Evolutionary conservation across 2,797 vertebrate genomes (phyloP), one percentile per base, ranked within the genome.

Genomic region (Gymnoscopelus microlampas): DNA sequence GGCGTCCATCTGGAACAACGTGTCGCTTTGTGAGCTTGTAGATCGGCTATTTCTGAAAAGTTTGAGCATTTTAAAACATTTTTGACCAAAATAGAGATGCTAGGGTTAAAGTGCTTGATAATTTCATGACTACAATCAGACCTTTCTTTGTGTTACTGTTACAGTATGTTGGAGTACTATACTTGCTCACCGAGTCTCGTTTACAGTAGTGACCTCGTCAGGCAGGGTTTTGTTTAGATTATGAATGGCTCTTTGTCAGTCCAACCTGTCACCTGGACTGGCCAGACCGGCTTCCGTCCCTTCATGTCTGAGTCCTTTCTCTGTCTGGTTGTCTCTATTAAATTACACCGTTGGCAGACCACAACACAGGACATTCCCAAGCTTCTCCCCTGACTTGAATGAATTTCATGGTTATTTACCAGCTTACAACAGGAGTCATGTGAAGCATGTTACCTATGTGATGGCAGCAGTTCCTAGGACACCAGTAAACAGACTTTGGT

Each of bases 201-300:
- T 47, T 24, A 11, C 15, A 0, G 66, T 61, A 4, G 23, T 55
- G 0, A 9, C 64, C 32, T 44, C 53, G 48, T 76, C 76, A 62
- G 67, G 24, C 65, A 6, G 53, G 15, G 23, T 48, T 58, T 72
- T 81, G 76, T 67, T 53, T 49, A 19, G 65, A 68, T 60, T 4
- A 65, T 86, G 66, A 89, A 88, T 79, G 73, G 53, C 50, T 44
- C 70, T 83, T 86, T 90, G 86, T 91, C 63, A 2, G 9, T 63
- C 26, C 56, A 53, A 64, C 59, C 63, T 50, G 53, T 81, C 79
- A 77, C 66, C 77, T 56, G 19, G 56, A 70, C 72, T 48, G 49
- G 66, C 35, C 15, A 48, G 14, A 58, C 70, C 57, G 55, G 59
- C 39, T 72, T 60, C 74, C 60, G 51, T 67, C 59, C 39, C 39